Evolutionary conservation across 2,888 invertebrate species (phyloP).

Genomic region (Lamellibrachia satsuma): DNA sequence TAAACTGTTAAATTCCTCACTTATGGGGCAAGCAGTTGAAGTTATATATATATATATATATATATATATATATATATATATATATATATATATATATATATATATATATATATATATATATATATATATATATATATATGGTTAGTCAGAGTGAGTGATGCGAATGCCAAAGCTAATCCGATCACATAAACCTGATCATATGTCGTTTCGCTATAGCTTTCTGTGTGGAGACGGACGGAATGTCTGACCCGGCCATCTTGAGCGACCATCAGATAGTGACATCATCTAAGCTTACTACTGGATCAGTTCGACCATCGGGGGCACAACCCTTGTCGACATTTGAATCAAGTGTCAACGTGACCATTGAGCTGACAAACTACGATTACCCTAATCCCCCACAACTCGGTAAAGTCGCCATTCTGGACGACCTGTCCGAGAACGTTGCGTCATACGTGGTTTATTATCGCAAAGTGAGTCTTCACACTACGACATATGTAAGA

Average conservation of each 20-base stretch:
- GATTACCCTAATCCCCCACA: not conserved
- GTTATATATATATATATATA: too few relatives aligned
- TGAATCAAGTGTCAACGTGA: not conserved
- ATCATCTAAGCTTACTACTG: not conserved
- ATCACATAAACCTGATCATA: too few relatives aligned
- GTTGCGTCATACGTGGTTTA: constrained; percentile 8
- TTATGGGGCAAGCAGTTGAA: too few relatives aligned
- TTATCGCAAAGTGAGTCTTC: constrained; percentile 20
- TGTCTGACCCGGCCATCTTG: constrained; percentile 14
- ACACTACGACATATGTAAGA: too few relatives aligned
- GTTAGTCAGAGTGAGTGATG: too few relatives aligned
- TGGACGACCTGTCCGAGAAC: not conserved
- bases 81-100: too few relatives aligned
- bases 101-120: too few relatives aligned
- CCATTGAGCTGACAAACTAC: not conserved
- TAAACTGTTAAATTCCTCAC: too few relatives aligned
- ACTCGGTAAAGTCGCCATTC: not conserved
- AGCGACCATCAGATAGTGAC: constrained; percentile 8
- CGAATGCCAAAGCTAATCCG: too few relatives aligned
- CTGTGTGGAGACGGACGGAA: constrained; percentile 22
- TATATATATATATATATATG: too few relatives aligned
- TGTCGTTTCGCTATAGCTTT: not conserved
- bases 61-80: too few relatives aligned
- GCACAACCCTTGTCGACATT: constrained; percentile 18
- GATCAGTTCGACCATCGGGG: not conserved